Evolutionary conservation across 1,140 invertebrate genomes (phyloP).

Genomic region (Cotesia typhae): DNA sequence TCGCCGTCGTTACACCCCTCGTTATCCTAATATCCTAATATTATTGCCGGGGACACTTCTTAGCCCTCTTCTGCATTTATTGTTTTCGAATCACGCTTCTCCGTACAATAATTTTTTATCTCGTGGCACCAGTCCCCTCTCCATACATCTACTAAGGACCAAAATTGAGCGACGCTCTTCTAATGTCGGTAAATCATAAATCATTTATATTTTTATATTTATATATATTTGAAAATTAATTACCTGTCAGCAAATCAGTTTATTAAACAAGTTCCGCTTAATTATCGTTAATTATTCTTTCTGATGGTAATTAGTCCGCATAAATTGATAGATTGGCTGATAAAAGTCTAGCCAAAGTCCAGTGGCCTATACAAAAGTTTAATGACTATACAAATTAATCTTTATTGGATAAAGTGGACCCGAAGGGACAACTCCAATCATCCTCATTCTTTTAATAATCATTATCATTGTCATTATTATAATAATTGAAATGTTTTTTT

Average conservation of each 20-base stretch:
- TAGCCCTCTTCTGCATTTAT: neutral
- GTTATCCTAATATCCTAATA: conserved; percentile 38
- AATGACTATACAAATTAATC: conserved; percentile 8
- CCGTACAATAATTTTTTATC: too few species aligned
- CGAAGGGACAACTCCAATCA: neutral
- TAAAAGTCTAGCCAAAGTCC: conserved; percentile 4
- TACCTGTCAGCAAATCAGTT: neutral
- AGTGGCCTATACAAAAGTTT: neutral
- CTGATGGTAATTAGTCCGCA: too few species aligned
- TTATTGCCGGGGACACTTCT: conserved; percentile 17
- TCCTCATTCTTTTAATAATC: too few species aligned
- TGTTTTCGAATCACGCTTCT: too few species aligned
- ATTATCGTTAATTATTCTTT: neutral
- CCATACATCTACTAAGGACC: too few species aligned
- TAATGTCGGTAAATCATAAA: too few species aligned
- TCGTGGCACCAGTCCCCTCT: too few species aligned
- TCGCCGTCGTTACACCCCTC: conserved; percentile 28
- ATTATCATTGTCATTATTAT: too few species aligned
- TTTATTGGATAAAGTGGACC: conserved; percentile 8
- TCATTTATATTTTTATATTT: neutral
- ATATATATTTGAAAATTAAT: neutral
- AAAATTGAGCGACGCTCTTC: too few species aligned
- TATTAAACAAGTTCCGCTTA: neutral
- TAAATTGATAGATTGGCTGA: conserved; percentile 6
- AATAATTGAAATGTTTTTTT: too few species aligned